Base-by-base conservation (phyloP, 2,113 vertebrate genomes). In the Syngnathoides biaculeatus region DNA sequence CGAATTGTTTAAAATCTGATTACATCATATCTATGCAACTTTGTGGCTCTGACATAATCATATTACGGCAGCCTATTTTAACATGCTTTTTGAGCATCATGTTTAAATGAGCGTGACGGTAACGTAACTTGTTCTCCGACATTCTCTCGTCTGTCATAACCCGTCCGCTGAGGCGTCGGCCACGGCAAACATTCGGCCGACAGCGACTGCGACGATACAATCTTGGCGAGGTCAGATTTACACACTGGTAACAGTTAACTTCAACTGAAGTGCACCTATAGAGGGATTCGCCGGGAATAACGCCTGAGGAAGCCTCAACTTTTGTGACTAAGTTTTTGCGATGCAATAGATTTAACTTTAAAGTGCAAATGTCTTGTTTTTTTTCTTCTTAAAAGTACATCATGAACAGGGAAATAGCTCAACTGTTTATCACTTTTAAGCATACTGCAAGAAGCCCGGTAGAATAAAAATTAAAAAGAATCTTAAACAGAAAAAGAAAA, bases 11-110 rank as follows among this genome's bases (percentile, higher is more conserved):
- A 68, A 43, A 55, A 42, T 62, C 2, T 0, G 39, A 62, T 26
- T 62, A 43, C 38, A 39, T 60, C 66, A 73, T 74, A 53, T 69
- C 35, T 39, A 74, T 72, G 42, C 75, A n/a, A 24, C 64, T 75
- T 74, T 78, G 66, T 78, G 20, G 62, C 61, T 55, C 20, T 4
- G 52, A 73, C 63, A 65, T 61, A 75, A 57, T 78, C 43, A 42
- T 71, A 76, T 62, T 67, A 67, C 68, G 72, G 47, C 81, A 81
- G 76, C 80, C 30, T 66, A 74, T 64, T 62, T 65, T 78, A 85
- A 79, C 85, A 86, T 88, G 86, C 83, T 82, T 86, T 35, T 53
- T 62, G 71, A 82, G 68, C 66, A 84, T 72, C 59, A 66, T 69
- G 55, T 63, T 77, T 5, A n/a, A 45, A 79, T 57, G 48, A 74